Base-by-base conservation (phyloP, 2,888 invertebrate species). In the Panopea generosa region DNA sequence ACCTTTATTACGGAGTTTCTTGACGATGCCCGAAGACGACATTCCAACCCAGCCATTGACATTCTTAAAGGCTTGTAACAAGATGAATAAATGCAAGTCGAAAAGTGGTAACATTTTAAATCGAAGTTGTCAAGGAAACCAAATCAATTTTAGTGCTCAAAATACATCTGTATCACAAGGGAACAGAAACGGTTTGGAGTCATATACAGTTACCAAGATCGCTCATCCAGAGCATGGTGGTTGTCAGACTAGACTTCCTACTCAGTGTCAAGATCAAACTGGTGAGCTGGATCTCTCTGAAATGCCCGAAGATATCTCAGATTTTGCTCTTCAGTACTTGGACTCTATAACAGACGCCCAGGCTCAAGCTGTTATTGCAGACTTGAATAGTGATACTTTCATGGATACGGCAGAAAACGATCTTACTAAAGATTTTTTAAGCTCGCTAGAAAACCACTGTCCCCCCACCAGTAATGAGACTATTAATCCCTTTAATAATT, bases 311-410 rank as follows among this genome's bases (percentile, higher is more conserved):
- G 80, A 80, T 22, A 73, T 80, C 24, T 69, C 70, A 7, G 80
- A 80, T 52, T 70, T 75, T 70, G 80, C 80, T 1, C 50, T 80
- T n/a, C 72, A 76, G 61, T 76, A 72, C 45, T 68, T 80, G 20
- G 76, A 80, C 24, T 65, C 66, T 49, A 26, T 73, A 14, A 53
- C 61, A 9, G 73, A 76, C 43, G 66, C 59, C 20, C 66, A 76
- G 18, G 65, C 72, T 7, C 66, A 69, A 26, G 59, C 72, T 18
- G 63, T 72, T 7, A 59, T 74, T 43, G 55, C 66, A 2, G 74
- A 74, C 27, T 49, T 80, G 14, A 63, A 68, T 14, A 61, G 53
- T 49, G 73, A 74, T 55, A 56, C 72, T 29, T 50, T 73, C 22
- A 80, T 80, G 80, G 76, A 80, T 55, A 76, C 80, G 1, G 38